Conservation (phyloP, 2,888 invertebrate species). For the Tolmerus cingulatus region DNA sequence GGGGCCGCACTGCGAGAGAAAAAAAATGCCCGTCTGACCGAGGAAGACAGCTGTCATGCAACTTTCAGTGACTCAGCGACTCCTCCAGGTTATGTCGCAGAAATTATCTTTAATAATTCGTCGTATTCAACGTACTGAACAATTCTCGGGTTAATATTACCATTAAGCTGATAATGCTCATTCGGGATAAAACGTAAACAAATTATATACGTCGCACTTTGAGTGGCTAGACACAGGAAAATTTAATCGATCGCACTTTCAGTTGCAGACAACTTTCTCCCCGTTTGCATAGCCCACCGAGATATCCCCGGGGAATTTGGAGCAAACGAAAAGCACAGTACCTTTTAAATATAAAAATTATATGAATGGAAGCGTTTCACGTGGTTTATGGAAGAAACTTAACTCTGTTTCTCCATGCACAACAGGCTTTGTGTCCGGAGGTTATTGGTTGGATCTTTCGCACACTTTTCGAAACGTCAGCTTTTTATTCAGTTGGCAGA, state of each 20-base stretch:
- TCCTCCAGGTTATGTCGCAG: conserved; percentile 44
- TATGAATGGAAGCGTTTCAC: conserved; percentile 31
- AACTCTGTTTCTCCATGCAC: not conserved
- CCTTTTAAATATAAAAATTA: conserved; percentile 29
- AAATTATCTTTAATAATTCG: not conserved
- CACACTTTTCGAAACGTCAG: conserved; percentile 47
- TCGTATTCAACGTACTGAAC: not conserved
- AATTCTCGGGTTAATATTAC: not conserved
- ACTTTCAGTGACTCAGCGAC: conserved; percentile 46
- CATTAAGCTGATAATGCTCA: not conserved
- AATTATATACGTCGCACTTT: not conserved
- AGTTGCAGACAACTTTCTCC: not conserved
- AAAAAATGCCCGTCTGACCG: not conserved
- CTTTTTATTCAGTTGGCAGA: conserved; percentile 49
- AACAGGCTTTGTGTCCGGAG: conserved; percentile 41
- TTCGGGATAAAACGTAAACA: not conserved
- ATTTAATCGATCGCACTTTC: conserved; percentile 23
- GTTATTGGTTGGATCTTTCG: conserved; percentile 27
- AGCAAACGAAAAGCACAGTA: not conserved
- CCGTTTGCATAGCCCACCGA: not conserved
- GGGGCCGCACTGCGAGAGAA: not conserved
- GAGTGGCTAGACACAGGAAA: not conserved
- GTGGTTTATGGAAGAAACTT: conserved; percentile 21
- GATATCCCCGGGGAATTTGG: not conserved
- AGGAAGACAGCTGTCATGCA: conserved; percentile 42